Base-by-base conservation (phyloP, 2,113 vertebrate genomes). In the Nannospalax galili region DNA sequence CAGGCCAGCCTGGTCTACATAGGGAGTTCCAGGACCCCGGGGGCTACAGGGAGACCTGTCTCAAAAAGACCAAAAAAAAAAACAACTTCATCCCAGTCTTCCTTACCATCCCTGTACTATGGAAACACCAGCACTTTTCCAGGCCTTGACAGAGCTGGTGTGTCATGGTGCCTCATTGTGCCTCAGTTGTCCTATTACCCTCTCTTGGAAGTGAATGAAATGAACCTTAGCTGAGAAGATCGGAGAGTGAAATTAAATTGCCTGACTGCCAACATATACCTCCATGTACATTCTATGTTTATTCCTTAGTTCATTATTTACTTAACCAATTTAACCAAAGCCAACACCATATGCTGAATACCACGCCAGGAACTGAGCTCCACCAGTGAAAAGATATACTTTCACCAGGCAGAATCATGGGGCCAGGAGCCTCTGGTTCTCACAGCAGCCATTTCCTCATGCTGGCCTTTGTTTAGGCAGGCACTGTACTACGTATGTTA, bases 271-370 rank as follows among this genome's bases (percentile, higher is more conserved):
- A 84, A 11, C 58, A 42, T 16, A 73, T 73, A 28, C 32, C 3
- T 88, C 32, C 19, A 24, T 52, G n/a, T 69, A 62, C 22, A 5
- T 35, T 28, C 22, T 64, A 26, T 40, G 32, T 84, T 17, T n/a
- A 52, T 70, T 73, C 1, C 52, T 82, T 74, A 69, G 52, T 72
- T 87, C 45, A 28, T 84, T 90, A 70, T 58, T 84, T 28, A 77
- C 62, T 79, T 95, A 73, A 79, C 28, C 40, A 45, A 72, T 84
- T 90, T 72, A 45, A 87, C 16, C 62, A 74, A 95, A 90, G 32
- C 32, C 19, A 91, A 67, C 5, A 64, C 48, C 52, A 7, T 10
- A 2, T 60, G 74, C 32, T 40, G 40, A 48, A 67, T 4, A 67
- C 1, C n/a, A 5, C 56, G 30, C 20, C 42, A 79, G 37, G 87